A percentile compares a stretch with the other conserved stretches of the same genome.
Conservation (phyloP, 2,113 vertebrate species). For the Chaetodon auriga region DNA sequence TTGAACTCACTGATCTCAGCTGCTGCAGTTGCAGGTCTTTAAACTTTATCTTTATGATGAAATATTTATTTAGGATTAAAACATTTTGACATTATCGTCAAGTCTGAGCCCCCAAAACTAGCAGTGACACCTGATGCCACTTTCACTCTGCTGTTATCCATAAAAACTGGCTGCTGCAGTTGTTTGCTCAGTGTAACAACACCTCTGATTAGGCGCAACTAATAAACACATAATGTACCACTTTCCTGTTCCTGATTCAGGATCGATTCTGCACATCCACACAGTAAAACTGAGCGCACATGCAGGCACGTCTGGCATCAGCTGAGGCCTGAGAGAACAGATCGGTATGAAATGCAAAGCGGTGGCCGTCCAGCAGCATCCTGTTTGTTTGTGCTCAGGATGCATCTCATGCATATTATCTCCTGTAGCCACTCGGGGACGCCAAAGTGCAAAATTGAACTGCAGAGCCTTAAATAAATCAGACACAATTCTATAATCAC, state of each 20-base stretch:
- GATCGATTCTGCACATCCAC: background rate
- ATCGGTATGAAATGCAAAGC: background rate
- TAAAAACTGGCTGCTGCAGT: background rate
- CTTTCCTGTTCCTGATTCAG: background rate
- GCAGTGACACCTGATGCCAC: background rate
- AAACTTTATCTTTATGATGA: background rate
- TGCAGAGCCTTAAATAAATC: conserved; percentile 62
- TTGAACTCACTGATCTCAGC: background rate
- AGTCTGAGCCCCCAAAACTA: background rate
- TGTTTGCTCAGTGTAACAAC: background rate
- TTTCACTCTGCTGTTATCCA: background rate
- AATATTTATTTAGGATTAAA: background rate
- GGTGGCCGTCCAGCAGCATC: conserved; percentile 7
- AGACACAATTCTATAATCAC: conserved; percentile 74
- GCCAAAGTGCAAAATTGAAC: conserved; percentile 54
- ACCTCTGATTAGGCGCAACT: background rate
- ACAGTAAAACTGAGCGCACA: background rate
- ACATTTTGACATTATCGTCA: background rate
- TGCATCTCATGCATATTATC: conserved; percentile 4
- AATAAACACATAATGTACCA: background rate
- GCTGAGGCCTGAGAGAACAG: background rate
- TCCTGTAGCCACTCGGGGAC: conserved; percentile 60
- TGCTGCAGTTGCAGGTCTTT: background rate
- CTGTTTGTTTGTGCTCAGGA: background rate
- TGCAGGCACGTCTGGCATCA: background rate